Conservation (phyloP, 2,888 invertebrate genomes). For the Branchellion lobata region DNA sequence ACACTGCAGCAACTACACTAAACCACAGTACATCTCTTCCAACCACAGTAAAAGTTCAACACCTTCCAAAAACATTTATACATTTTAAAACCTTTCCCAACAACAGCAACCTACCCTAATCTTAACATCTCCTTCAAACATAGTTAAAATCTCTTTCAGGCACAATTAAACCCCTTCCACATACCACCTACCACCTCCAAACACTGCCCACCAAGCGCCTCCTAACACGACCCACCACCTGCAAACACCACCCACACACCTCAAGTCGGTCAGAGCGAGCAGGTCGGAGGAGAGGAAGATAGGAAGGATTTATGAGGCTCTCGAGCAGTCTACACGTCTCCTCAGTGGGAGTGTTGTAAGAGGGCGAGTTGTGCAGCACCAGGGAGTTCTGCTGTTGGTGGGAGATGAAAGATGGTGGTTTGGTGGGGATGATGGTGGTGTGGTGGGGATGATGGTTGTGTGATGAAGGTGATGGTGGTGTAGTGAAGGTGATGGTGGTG, state of each 20-base stretch:
- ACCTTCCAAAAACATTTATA: too few species aligned
- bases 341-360: neutral
- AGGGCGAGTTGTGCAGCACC: neutral
- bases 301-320: slow-evolving; percentile 22
- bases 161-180: neutral
- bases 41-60: too few species aligned
- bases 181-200: neutral
- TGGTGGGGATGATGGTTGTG: too few species aligned
- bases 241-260: neutral
- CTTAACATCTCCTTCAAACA: too few species aligned
- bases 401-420: too few species aligned
- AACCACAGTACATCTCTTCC: too few species aligned
- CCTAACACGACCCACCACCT: neutral
- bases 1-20: neutral
- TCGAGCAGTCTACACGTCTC: slow-evolving; percentile 31
- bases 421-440: too few species aligned
- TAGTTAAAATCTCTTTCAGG: neutral
- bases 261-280: slow-evolving; percentile 46
- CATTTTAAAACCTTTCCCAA: too few species aligned
- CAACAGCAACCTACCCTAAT: too few species aligned
- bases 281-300: slow-evolving; percentile 35
- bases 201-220: neutral
- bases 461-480: too few species aligned
- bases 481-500: too few species aligned
- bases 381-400: neutral